phyloP scores from a whole-genome alignment of 2,113 vertebrate genomes.

The Pongo pygmaeus region DNA sequence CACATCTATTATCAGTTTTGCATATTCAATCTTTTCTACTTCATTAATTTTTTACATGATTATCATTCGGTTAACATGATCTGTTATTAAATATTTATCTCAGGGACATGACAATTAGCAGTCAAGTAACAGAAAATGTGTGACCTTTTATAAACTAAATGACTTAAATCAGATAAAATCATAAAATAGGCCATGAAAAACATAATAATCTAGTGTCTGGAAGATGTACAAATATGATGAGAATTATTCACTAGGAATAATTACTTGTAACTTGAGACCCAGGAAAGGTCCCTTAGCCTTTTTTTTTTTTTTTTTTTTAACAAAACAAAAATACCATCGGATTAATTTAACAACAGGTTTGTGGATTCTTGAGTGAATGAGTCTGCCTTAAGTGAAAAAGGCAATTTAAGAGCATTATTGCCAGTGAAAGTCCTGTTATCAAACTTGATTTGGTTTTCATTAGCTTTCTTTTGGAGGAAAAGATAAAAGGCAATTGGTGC shows the following conservation, averaged over 20 bases:
- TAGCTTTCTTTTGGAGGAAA: slow-evolving; percentile 22
- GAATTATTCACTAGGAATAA: slow-evolving; percentile 4
- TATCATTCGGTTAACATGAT: background rate
- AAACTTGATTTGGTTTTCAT: slow-evolving; percentile 15
- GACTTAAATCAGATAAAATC: background rate
- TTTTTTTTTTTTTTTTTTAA: too few relatives aligned
- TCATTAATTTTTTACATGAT: slow-evolving; percentile 1
- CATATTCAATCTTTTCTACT: background rate
- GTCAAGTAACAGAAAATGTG: slow-evolving; percentile 2
- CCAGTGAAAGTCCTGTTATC: background rate
- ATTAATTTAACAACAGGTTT: slow-evolving; percentile 33
- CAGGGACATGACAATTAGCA: background rate
- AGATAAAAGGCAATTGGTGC: background rate
- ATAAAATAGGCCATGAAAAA: background rate
- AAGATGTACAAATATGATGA: background rate
- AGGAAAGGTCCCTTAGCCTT: background rate
- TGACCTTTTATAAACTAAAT: background rate
- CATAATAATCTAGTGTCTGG: background rate
- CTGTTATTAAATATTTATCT: background rate
- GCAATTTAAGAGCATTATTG: background rate
- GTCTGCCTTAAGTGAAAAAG: background rate
- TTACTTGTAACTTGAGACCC: background rate
- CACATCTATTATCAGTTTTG: background rate
- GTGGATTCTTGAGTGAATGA: background rate
- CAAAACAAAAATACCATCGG: background rate